Conservation (phyloP, 2,888 invertebrate species). For the Drosophila pseudotalamancana region DNA sequence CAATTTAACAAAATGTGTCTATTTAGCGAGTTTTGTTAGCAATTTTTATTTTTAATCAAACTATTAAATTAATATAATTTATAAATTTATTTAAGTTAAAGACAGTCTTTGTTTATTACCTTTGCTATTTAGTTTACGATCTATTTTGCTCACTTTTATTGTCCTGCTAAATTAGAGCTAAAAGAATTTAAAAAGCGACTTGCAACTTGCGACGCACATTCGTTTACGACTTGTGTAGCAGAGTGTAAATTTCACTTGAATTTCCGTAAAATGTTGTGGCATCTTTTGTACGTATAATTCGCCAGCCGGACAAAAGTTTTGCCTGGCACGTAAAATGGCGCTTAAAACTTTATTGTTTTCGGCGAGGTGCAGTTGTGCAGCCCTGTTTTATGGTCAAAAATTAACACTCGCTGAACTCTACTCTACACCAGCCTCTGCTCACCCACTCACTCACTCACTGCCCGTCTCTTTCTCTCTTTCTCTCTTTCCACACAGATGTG, state of each 20-base stretch:
- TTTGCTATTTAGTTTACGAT: conserved; percentile 3
- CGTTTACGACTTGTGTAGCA: conserved; percentile 52
- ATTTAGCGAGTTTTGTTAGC: neutral
- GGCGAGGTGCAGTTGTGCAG: conserved; percentile 26
- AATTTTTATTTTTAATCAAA: neutral
- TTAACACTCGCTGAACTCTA: conserved; percentile 56
- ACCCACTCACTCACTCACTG: neutral
- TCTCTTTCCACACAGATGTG: conserved; percentile 84
- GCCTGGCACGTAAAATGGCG: conserved; percentile 55
- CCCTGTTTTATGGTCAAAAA: conserved; percentile 56
- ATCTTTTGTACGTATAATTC: conserved; percentile 57
- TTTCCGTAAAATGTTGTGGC: conserved; percentile 38
- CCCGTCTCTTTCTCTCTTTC: neutral
- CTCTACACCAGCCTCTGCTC: conserved; percentile 11
- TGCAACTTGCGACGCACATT: conserved; percentile 1
- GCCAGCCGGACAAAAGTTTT: conserved; percentile 45
- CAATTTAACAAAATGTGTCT: neutral
- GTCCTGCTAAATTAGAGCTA: neutral
- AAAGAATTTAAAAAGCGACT: conserved; percentile 22
- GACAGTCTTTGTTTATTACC: neutral
- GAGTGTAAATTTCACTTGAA: conserved; percentile 53
- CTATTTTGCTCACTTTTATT: neutral
- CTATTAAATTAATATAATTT: too few relatives aligned
- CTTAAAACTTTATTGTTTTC: conserved; percentile 61
- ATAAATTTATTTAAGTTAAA: neutral